Conservation (phyloP, 2,888 invertebrate genomes). For the Cacoxenus indagator region DNA sequence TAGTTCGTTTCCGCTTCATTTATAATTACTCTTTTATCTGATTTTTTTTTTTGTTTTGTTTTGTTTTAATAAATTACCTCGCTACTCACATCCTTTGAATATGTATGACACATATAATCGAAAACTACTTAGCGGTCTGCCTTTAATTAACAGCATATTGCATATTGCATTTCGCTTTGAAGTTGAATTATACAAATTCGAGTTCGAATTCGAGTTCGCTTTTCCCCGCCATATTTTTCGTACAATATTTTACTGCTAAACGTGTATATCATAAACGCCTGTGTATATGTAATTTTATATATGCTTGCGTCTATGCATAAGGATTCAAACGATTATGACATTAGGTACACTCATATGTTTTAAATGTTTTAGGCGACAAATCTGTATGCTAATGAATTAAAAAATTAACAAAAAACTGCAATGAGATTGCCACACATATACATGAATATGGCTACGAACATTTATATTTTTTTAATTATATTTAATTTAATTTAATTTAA, state of each 20-base stretch:
- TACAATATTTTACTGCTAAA: neutral
- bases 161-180: neutral
- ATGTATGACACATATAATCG: too few species aligned
- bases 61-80: too few species aligned
- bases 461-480: neutral
- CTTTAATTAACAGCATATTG: neutral
- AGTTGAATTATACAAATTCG: constrained; percentile 13
- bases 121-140: too few species aligned
- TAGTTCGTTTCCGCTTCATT: neutral
- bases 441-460: neutral
- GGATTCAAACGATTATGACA: constrained; percentile 6
- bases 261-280: neutral
- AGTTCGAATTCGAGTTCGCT: neutral
- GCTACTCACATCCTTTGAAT: too few species aligned
- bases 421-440: neutral
- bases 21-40: neutral
- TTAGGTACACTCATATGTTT: constrained; percentile 12
- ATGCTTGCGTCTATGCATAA: neutral
- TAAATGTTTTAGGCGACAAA: neutral
- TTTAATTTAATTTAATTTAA: constrained; percentile 29
- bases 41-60: neutral
- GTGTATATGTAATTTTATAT: neutral
- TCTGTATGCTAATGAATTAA: neutral
- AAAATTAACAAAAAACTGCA: neutral
- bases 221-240: neutral